Evolutionary conservation across 1,140 invertebrate species (phyloP), one percentile per base, ranked within the genome.

Genomic region (Ruditapes philippinarum): DNA sequence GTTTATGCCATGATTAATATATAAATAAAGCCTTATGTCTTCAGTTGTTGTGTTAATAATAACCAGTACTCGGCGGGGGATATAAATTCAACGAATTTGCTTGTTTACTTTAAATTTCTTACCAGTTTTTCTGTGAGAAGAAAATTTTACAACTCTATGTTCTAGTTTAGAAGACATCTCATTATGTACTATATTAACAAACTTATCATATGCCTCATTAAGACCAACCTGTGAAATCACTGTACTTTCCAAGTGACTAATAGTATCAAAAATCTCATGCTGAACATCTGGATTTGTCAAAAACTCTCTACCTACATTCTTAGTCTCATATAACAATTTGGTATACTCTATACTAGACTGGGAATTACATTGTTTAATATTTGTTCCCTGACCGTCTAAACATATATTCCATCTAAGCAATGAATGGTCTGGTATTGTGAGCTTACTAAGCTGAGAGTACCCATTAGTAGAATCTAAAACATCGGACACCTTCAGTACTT

Each of bases 401-500:
- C 22, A 14, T 11, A 57, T 9, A 19, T n/a, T 57, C 51, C 51
- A 57, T 12, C 14, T 22, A 1, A 65, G 28, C 14, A 83, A 22
- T 31, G 80, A 83, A 31, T 83, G 80, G 42, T 83, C 80, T 40
- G 57, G 80, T 12, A 68, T 19, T 31, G 33, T n/a, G 7, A 38
- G 7, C 11, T 36, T 40, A 45, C 38, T 38, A 36, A 36, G 25
- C 12, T 51, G 45, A 5, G 33, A 68, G 49, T 65, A 83, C 36
- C 49, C 14, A 4, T 65, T 31, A 22, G 31, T 9, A 22, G 51
- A 40, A 45, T 65, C 28, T 25, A 83, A 19, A 28, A 68, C 12
- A 28, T 83, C 80, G 38, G 38, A 45, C 9, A 40, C 40, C 25
- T 25, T n/a, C 31, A 31, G 22, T 22, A 83, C 80, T 25, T 83